Base-by-base conservation (phyloP, 2,888 invertebrate species). In the Prosapia bicincta region DNA sequence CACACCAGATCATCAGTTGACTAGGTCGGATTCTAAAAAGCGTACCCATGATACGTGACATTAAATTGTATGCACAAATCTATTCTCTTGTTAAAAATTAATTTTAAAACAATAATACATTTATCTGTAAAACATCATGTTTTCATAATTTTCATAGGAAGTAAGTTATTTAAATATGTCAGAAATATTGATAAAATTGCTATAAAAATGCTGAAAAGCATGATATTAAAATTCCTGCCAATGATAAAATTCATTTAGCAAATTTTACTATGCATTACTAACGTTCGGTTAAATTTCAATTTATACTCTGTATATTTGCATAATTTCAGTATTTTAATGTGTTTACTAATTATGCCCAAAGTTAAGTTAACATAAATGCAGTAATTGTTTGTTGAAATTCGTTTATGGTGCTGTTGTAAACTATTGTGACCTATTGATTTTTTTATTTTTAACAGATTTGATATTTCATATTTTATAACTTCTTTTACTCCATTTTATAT, bases 1-100 rank as follows among this genome's bases (percentile, higher is more conserved):
- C 15, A 95, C 94, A 2, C 95, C 95, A 7, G 95, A 95, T 84
- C 95, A 94, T 83, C 92, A 92, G 84, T 84, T 87, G 68, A 86
- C 86, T 78, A 82, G 87, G 77, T 82, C 85, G 13, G 89, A 87
- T 81, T 87, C 87, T 65, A 87, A 87, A 81, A 84, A 86, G 67
- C 75, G 79, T 38, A 77, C 78, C 5, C 78, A 69, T 65, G 75
- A 75, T 24, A 75, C 75, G 75, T 75, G 75, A 75, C 75, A 75
- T 66, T 75, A 75, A 75, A 32, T 26, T 38, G 13, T 28, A 32
- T 54, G 32, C 71, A 26, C 30, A 26, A 28, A 69, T 23, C 5
- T 67, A 30, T 69, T 26, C n/a, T 28, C 26, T 30, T 69, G 26
- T 69, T 54, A 54, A 20, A 54, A 54, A 20, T 20, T 54, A 54